Evolutionary conservation across 2,888 invertebrate genomes (phyloP).

Genomic region (Mythimna albipuncta): DNA sequence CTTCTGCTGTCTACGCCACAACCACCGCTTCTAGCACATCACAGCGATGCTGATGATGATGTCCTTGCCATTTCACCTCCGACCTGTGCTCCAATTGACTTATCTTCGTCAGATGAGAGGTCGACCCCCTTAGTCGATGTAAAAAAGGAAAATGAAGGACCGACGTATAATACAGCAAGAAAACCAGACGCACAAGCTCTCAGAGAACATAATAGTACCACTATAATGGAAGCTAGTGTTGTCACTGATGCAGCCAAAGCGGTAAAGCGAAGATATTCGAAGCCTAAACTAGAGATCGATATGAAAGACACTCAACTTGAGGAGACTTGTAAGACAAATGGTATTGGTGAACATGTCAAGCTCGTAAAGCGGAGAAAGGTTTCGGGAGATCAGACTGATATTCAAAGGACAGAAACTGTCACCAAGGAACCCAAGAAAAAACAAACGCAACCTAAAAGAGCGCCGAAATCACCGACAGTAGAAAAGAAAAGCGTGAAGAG

Average conservation of each 20-base stretch:
- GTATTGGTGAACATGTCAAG: constrained; percentile 89
- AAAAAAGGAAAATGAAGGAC: constrained; percentile 88
- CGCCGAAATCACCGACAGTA: constrained; percentile 75
- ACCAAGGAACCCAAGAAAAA: constrained; percentile 82
- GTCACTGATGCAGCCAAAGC: constrained; percentile 79
- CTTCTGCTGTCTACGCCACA: constrained; percentile 82
- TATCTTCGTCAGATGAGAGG: constrained; percentile 88
- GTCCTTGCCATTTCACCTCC: constrained; percentile 88
- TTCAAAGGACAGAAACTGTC: constrained; percentile 74
- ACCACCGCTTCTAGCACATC: constrained; percentile 75
- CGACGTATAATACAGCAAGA: constrained; percentile 79
- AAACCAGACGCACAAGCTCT: constrained; percentile 86
- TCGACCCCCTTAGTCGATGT: constrained; percentile 86
- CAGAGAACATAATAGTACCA: constrained; percentile 80
- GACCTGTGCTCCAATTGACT: constrained; percentile 84
- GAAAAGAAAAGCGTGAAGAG: constrained; percentile 87
- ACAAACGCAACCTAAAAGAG: constrained; percentile 73
- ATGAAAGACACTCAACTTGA: constrained; percentile 87
- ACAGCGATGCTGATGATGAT: constrained; percentile 89
- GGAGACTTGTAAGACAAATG: constrained; percentile 85
- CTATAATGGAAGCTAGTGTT: constrained; percentile 72
- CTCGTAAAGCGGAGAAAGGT: constrained; percentile 90
- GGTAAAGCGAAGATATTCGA: constrained; percentile 85
- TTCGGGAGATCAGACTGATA: constrained; percentile 81
- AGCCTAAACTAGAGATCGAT: constrained; percentile 87